These are phyloP conservation scores for Galagoides demidoff DNA, from an alignment of 2,797 vertebrate genomes.

Conservation along the genomic window DNA sequence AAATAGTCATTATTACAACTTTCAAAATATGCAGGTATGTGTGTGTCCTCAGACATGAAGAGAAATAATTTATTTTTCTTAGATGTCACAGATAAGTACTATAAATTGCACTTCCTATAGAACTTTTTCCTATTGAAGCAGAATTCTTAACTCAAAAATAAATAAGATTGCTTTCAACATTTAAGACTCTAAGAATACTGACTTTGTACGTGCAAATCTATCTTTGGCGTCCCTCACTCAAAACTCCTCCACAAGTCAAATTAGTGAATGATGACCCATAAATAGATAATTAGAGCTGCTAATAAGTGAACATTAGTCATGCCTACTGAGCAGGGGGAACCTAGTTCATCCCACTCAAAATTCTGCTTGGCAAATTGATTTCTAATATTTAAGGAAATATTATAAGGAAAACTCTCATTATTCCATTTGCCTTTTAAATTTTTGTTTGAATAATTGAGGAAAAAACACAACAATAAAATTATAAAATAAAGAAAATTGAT, in stretches of 20 bases:
- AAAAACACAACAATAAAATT: not conserved
- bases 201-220: not conserved
- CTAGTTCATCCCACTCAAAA: slow-evolving; percentile 67
- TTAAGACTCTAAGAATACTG: not conserved
- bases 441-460: slow-evolving; percentile 38
- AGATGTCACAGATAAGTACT: slow-evolving; percentile 19
- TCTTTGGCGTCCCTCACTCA: not conserved
- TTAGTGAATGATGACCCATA: slow-evolving; percentile 75
- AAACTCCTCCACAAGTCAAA: slow-evolving; percentile 65
- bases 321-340: slow-evolving; percentile 56
- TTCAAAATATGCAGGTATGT: not conserved
- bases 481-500: not conserved
- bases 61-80: slow-evolving; percentile 46
- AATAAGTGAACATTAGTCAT: slow-evolving; percentile 80
- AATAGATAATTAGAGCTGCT: slow-evolving; percentile 75
- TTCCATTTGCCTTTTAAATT: slow-evolving; percentile 48
- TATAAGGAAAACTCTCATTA: slow-evolving; percentile 41
- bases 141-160: not conserved
- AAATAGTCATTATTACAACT: not conserved
- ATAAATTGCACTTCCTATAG: not conserved
- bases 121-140: not conserved
- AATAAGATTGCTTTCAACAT: slow-evolving; percentile 38
- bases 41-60: not conserved
- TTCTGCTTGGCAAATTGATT: slow-evolving; percentile 68
- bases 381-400: slow-evolving; percentile 49